A percentile compares a stretch with the other conserved stretches of the same genome.
These are phyloP conservation scores for Cisticola juncidis DNA, from an alignment of 2,113 vertebrate species.

Conservation along the genomic window DNA sequence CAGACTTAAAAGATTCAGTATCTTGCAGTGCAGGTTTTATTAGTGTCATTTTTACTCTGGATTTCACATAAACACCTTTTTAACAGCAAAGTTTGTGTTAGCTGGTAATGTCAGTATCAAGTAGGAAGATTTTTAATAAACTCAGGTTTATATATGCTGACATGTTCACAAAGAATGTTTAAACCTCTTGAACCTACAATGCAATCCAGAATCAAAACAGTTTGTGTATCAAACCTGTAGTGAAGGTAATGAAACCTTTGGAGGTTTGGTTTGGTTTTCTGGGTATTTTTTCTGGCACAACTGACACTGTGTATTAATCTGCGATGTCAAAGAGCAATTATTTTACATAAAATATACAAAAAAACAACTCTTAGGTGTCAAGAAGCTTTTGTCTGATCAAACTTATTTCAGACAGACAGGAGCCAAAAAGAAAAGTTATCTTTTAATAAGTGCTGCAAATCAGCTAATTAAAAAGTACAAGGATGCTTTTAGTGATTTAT, in stretches of 20 bases:
- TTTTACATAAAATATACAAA: neutral
- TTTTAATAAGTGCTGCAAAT: slow-evolving; percentile 24
- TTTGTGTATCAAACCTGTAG: neutral
- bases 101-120: neutral
- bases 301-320: neutral
- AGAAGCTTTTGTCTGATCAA: neutral
- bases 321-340: neutral
- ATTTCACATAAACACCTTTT: neutral
- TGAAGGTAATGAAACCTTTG: neutral
- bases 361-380: neutral
- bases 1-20: neutral
- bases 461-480: slow-evolving; percentile 20
- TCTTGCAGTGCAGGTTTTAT: neutral
- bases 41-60: neutral
- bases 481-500: neutral
- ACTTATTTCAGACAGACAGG: neutral
- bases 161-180: neutral
- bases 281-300: neutral
- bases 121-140: neutral
- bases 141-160: neutral
- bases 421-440: neutral
- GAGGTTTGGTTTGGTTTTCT: neutral
- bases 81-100: neutral
- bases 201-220: neutral
- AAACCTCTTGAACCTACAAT: neutral